Percentiles rank a stretch among this genome's conserved stretches.
These are phyloP conservation scores for Cynaeus angustus DNA, from an alignment of 2,888 invertebrate species.

Conservation along the genomic window DNA sequence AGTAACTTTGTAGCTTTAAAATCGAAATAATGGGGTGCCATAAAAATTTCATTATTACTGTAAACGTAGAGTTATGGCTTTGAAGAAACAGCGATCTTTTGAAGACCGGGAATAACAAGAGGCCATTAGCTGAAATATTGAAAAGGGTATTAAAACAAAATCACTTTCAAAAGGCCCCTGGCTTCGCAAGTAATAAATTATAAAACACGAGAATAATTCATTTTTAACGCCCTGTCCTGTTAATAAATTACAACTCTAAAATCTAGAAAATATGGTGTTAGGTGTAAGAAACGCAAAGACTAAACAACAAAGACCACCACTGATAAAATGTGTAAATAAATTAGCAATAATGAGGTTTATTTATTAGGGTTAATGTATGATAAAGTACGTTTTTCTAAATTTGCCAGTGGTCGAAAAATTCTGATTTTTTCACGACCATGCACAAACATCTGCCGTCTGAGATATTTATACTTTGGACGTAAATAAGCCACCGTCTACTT, in stretches of 20 bases:
- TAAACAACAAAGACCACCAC: background rate
- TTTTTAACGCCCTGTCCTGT: background rate
- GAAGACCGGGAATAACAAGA: background rate
- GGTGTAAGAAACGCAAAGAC: background rate
- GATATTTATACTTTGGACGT: constrained; percentile 62
- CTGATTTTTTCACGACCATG: constrained; percentile 51
- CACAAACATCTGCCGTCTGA: constrained; percentile 63
- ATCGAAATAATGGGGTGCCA: constrained; percentile 1
- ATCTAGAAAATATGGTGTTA: background rate
- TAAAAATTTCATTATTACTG: constrained; percentile 4
- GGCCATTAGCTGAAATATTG: constrained; percentile 4
- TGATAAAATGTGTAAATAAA: background rate
- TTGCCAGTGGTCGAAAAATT: constrained; percentile 4
- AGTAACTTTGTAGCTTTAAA: constrained; percentile 1
- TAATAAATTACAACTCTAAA: background rate
- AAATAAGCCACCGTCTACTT: constrained; percentile 56
- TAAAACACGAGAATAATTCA: background rate
- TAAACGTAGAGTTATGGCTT: background rate
- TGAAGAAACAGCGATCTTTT: background rate
- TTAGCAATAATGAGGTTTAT: background rate
- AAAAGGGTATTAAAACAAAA: background rate
- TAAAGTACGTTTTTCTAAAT: background rate
- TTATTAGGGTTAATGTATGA: background rate
- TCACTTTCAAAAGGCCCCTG: background rate
- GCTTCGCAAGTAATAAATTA: too few relatives aligned